Percentiles rank a stretch among this genome's conserved stretches.
Evolutionary conservation across 92 coral and sea anemone genomes (phyloP).

Genomic region (Palythoa grandis): DNA sequence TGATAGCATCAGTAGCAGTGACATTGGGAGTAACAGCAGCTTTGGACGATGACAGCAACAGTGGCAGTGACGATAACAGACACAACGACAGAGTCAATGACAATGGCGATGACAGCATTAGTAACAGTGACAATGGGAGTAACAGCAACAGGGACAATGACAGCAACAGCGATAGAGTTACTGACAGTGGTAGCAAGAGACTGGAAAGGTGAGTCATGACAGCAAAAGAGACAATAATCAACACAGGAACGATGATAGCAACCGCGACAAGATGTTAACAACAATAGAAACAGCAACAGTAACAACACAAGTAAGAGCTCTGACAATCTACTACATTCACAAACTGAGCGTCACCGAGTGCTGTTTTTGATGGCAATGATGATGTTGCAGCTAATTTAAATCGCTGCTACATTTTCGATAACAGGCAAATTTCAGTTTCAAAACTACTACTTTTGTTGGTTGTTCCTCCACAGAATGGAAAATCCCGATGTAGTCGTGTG

Average conservation of each 20-base stretch:
- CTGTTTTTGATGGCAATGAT: neutral
- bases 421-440: neutral
- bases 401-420: neutral
- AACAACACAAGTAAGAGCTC: no score
- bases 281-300: no score
- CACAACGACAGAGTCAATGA: neutral
- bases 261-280: no score
- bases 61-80: neutral
- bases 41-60: neutral
- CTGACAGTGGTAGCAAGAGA: neutral
- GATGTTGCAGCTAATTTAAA: neutral
- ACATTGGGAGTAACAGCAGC: neutral
- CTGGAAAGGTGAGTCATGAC: neutral
- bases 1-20: neutral
- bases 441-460: neutral
- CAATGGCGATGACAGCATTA: neutral
- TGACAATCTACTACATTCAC: no score
- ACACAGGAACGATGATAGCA: no score
- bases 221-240: no score
- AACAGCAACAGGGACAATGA: neutral
- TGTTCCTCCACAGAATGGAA: constrained; percentile 61
- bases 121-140: neutral
- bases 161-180: neutral
- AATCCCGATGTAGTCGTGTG: constrained; percentile 57
- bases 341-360: no score